A percentile compares a stretch with the other conserved stretches of the same genome.
Evolutionary conservation across 2,113 vertebrate species (phyloP).

Genomic region (Trochalopteron elliotii): DNA sequence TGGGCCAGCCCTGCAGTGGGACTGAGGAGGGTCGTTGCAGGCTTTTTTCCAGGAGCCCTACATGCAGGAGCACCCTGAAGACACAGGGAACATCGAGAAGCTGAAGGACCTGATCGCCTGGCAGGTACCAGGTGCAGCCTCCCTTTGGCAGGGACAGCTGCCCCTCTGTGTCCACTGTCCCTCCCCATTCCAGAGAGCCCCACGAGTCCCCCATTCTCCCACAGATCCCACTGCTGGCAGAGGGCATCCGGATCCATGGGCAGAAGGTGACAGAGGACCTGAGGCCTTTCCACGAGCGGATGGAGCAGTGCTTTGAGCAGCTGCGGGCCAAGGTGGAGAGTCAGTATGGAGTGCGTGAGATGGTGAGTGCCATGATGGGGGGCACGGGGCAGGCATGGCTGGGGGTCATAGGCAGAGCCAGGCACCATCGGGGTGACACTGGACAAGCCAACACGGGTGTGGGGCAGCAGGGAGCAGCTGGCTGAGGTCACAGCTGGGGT

Average conservation of each 20-base stretch:
- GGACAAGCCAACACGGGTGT: rapidly evolving
- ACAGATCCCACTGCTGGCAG: constrained; percentile 48
- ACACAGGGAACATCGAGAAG: neutral
- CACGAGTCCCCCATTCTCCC: rapidly evolving
- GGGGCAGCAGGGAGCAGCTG: neutral
- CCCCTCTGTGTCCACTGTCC: rapidly evolving
- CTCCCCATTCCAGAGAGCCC: rapidly evolving
- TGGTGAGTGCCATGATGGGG: neutral
- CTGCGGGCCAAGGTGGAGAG: constrained; percentile 61
- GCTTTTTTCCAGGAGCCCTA: constrained; percentile 67
- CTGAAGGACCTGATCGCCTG: constrained; percentile 66
- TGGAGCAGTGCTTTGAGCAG: constrained; percentile 65
- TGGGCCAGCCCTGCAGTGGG: rapidly evolving
- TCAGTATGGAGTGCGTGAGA: constrained; percentile 39
- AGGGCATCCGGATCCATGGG: constrained; percentile 48
- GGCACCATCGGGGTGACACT: rapidly evolving
- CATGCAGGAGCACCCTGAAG: constrained; percentile 22
- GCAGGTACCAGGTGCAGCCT: constrained; percentile 14
- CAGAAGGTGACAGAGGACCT: constrained; percentile 60
- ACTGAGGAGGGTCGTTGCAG: neutral
- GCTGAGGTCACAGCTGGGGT: neutral
- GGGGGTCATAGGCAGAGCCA: rapidly evolving
- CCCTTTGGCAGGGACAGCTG: neutral
- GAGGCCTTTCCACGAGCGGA: constrained; percentile 63
- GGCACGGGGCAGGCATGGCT: rapidly evolving